Evolutionary conservation across 2,888 invertebrate genomes (phyloP), one percentile per base, ranked within the genome.

Genomic region (Lepidochrysops patricia): DNA sequence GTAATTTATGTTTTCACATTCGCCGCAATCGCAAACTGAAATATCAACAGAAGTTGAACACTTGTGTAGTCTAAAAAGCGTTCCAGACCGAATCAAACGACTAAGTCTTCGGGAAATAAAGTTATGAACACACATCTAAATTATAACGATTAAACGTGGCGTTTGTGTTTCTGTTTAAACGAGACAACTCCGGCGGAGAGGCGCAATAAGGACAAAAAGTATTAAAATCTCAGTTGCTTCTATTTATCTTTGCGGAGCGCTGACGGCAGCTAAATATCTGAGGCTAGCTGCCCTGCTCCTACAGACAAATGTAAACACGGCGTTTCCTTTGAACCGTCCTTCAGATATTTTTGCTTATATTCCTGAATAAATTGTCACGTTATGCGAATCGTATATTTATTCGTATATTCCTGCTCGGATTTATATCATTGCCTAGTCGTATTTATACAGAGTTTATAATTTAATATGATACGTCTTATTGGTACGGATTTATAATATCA

Each of bases 241-340:
- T 84, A 82, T 85, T 84, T 85, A 80, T 82, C 79, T 83, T 83
- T 76, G 74, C 72, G 71, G 74, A 77, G 72, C 77, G 80, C 82
- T 77, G 72, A 64, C 73, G 76, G 84, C 78, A 79, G 80, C 83
- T 83, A 82, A 84, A 85, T 83, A 84, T 82, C 82, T 77, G 77
- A 73, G 79, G 77, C 72, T 74, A 73, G 75, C 75, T 70, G 68
- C 72, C 32, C 54, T 54, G 74, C 73, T 72, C 76, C 75, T 72
- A 74, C 73, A 69, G 76, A 81, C 79, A 79, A 82, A 81, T 80
- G 82, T 82, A 84, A 84, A 84, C 80, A 85, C 74, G 73, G 69
- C 74, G 72, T 66, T 75, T 78, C 78, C 82, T 85, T 85, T 85
- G 84, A 84, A 75, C 69, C 73, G 71, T 73, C 72, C 73, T 75